Evolutionary conservation across 2,888 invertebrate genomes (phyloP).

Genomic region (Nomada fucata): DNA sequence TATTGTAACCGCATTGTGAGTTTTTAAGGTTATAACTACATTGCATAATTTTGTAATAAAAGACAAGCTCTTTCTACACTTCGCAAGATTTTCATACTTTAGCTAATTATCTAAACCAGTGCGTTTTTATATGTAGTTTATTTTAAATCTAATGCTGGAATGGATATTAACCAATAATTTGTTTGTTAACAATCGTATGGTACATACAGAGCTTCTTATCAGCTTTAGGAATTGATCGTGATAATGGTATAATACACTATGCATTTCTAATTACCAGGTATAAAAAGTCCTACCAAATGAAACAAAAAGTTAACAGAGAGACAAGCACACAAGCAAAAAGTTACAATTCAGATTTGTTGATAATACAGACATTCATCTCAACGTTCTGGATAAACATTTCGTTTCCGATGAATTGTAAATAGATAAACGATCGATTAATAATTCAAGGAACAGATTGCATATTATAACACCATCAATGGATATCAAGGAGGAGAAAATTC

Average conservation of each 20-base stretch:
- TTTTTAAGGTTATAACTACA: conserved; percentile 33
- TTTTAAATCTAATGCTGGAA: background rate
- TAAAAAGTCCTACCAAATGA: conserved; percentile 20
- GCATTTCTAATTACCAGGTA: conserved; percentile 26
- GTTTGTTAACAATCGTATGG: background rate
- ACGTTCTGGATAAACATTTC: conserved; percentile 30
- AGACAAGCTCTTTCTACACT: background rate
- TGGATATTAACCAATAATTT: background rate
- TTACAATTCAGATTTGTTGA: no score
- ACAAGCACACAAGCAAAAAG: conserved; percentile 16
- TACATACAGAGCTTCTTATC: background rate
- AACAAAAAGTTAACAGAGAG: conserved; percentile 36
- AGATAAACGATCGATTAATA: background rate
- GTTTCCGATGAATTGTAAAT: conserved; percentile 53
- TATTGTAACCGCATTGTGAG: conserved; percentile 16
- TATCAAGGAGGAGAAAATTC: conserved; percentile 7
- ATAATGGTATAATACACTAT: background rate
- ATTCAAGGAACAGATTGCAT: background rate
- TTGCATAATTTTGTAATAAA: background rate
- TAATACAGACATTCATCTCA: no score
- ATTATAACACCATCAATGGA: background rate
- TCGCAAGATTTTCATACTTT: background rate
- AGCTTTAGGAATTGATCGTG: background rate
- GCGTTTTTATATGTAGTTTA: background rate
- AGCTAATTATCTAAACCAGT: background rate